Evolutionary conservation across 2,888 invertebrate species (phyloP).

Genomic region (Limnephilus lunatus): DNA sequence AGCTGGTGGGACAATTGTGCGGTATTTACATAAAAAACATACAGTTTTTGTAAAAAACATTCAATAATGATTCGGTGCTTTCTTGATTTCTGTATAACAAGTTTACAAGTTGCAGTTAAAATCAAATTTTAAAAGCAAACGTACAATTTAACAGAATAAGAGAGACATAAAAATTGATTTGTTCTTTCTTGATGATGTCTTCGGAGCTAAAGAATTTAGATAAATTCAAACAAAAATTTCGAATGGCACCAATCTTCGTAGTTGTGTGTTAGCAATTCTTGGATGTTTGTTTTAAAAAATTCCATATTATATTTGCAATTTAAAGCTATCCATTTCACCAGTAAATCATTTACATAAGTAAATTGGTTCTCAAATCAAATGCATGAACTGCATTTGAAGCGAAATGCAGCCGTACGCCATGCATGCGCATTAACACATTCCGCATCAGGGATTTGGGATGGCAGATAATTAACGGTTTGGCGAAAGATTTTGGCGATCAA

Average conservation of each 20-base stretch:
- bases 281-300: not conserved
- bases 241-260: not conserved
- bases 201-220: not conserved
- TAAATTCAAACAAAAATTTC: not conserved
- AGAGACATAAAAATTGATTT: not conserved
- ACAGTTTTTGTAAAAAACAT: no score
- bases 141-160: not conserved
- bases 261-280: not conserved
- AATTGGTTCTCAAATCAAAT: not conserved
- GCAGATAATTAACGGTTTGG: constrained; percentile 1
- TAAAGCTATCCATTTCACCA: not conserved
- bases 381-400: not conserved
- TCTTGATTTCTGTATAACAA: no score
- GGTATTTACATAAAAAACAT: no score
- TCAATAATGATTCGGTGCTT: no score
- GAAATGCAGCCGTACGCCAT: not conserved
- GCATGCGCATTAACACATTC: not conserved
- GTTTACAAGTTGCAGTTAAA: no score
- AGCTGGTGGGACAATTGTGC: no score
- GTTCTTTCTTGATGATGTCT: not conserved
- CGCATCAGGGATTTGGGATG: not conserved
- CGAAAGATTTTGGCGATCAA: constrained; percentile 31
- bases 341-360: not conserved
- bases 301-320: no score
- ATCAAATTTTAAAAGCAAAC: not conserved